These are phyloP conservation scores for Nasonia vitripennis DNA, from an alignment of 1,140 invertebrate genomes.

Conservation along the genomic window DNA sequence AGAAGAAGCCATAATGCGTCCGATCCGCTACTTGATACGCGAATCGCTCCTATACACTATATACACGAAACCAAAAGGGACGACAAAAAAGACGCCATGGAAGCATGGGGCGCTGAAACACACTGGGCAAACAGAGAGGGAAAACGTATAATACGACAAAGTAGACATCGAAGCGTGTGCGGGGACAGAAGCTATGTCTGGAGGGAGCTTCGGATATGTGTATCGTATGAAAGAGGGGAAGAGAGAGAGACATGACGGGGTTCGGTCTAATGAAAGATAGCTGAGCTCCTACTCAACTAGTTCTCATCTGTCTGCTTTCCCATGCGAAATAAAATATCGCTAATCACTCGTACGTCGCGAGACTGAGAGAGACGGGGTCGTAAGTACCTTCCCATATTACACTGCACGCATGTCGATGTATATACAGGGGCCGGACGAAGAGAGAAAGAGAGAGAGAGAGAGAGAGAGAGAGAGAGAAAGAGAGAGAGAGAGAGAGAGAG, in stretches of 20 bases:
- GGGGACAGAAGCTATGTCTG: slow-evolving; percentile 25
- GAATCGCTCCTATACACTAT: slow-evolving; percentile 8
- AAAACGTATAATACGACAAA: slow-evolving; percentile 48
- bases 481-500: neutral
- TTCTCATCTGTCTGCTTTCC: slow-evolving; percentile 76
- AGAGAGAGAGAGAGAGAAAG: no score
- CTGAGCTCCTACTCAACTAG: slow-evolving; percentile 75
- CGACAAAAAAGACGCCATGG: neutral
- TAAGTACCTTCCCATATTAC: slow-evolving; percentile 67
- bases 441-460: no score
- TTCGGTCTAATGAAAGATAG: slow-evolving; percentile 72
- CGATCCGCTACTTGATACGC: slow-evolving; percentile 35
- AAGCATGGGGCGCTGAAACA: neutral
- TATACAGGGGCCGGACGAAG: neutral
- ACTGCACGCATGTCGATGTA: slow-evolving; percentile 25
- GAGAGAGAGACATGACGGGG: slow-evolving; percentile 53
- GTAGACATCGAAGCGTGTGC: slow-evolving; percentile 21
- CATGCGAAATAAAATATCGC: slow-evolving; percentile 77
- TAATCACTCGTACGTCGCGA: slow-evolving; percentile 69
- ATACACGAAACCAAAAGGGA: neutral
- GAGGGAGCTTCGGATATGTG: slow-evolving; percentile 37
- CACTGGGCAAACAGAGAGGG: slow-evolving; percentile 35
- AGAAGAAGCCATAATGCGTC: slow-evolving; percentile 43
- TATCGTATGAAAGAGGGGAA: slow-evolving; percentile 47
- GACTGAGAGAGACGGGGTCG: slow-evolving; percentile 59